Percentiles rank a stretch among this genome's conserved stretches.
Conservation (phyloP, 1,140 invertebrate genomes). For the Triops cancriformis region DNA sequence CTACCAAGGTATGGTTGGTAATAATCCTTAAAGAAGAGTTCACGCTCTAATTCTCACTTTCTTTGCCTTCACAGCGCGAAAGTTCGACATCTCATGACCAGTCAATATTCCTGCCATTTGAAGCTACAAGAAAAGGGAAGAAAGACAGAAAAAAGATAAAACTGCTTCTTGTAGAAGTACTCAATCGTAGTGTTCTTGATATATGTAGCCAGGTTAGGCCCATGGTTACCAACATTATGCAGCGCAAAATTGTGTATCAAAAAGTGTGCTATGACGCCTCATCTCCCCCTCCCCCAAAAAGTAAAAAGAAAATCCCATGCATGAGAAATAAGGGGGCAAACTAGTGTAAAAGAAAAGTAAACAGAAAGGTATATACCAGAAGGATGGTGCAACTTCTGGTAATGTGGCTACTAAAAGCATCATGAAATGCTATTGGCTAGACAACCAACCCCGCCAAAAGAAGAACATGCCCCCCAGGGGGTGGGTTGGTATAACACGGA, state of each 20-base stretch:
- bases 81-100: not conserved
- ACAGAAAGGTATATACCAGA: not conserved
- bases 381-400: not conserved
- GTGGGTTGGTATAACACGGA: not conserved
- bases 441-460: not conserved
- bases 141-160: too few species aligned
- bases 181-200: not conserved
- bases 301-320: not conserved
- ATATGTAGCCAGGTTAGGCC: not conserved
- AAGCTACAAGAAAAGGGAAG: too few species aligned
- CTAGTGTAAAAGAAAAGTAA: not conserved
- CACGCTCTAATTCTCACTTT: not conserved
- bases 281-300: not conserved
- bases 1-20: too few species aligned
- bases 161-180: slow-evolving; percentile 6
- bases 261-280: not conserved
- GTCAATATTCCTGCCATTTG: not conserved
- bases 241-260: not conserved
- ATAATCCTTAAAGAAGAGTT: too few species aligned
- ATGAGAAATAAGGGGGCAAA: not conserved
- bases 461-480: not conserved
- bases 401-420: not conserved
- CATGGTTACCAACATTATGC: not conserved
- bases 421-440: not conserved
- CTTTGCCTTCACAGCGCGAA: not conserved